Evolutionary conservation across 2,888 invertebrate species (phyloP).

Genomic region (Drosophila percnosoma): DNA sequence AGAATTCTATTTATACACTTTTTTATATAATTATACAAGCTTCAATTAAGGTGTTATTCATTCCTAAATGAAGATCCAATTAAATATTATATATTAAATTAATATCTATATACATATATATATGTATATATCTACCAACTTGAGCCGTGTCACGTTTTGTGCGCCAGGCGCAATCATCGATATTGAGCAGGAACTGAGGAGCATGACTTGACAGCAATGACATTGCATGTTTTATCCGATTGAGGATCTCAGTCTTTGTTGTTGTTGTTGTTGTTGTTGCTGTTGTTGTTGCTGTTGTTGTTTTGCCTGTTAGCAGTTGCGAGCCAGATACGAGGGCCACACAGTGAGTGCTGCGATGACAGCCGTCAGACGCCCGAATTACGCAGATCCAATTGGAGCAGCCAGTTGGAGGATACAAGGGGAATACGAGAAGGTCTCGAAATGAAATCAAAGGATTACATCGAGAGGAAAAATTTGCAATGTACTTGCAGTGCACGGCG

Average conservation of each 20-base stretch:
- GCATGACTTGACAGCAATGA: constrained; percentile 64
- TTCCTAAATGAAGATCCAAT: neutral
- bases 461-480: neutral
- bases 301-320: constrained; percentile 30
- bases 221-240: constrained; percentile 54
- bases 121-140: neutral
- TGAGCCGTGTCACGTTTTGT: neutral
- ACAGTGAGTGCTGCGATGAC: constrained; percentile 50
- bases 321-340: constrained; percentile 9
- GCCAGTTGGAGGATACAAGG: neutral
- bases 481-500: neutral
- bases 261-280: neutral
- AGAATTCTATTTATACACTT: neutral
- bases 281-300: neutral
- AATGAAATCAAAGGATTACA: neutral
- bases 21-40: neutral
- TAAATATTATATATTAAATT: neutral
- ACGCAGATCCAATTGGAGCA: constrained; percentile 57
- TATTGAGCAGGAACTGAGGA: constrained; percentile 20
- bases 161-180: constrained; percentile 12
- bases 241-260: neutral
- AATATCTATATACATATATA: neutral
- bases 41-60: neutral
- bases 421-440: neutral
- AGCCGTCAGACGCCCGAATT: constrained; percentile 65